These are phyloP conservation scores for Hydropsyche betteni DNA, from an alignment of 2,888 invertebrate genomes.

Conservation along the genomic window DNA sequence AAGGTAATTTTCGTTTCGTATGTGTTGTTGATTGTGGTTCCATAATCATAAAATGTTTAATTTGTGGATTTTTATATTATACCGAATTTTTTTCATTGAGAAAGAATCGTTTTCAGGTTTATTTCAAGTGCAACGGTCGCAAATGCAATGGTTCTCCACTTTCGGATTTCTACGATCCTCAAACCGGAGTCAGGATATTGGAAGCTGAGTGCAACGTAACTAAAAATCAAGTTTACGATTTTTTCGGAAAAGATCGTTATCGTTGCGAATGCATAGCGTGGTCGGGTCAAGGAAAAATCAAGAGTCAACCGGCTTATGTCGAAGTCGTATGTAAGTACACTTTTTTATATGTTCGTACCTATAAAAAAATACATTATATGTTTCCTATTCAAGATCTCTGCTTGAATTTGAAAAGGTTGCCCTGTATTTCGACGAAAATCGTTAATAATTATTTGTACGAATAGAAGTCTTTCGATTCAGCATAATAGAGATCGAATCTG, in stretches of 20 bases:
- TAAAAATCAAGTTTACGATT: slow-evolving; percentile 90
- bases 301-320: slow-evolving; percentile 87
- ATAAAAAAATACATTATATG: too few species aligned
- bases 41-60: background rate
- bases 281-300: slow-evolving; percentile 85
- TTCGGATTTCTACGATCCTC: slow-evolving; percentile 89
- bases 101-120: slow-evolving; percentile 65
- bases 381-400: too few species aligned
- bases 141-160: slow-evolving; percentile 73
- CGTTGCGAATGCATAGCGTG: slow-evolving; percentile 95
- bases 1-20: slow-evolving; percentile 62
- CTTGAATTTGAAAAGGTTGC: too few species aligned
- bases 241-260: slow-evolving; percentile 88
- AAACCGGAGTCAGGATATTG: slow-evolving; percentile 85
- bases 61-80: background rate
- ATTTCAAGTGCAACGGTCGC: slow-evolving; percentile 91
- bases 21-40: background rate
- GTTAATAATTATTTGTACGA: too few species aligned
- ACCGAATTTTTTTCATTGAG: background rate
- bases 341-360: background rate
- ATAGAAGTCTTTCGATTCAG: too few species aligned
- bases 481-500: too few species aligned
- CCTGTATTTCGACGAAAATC: too few species aligned
- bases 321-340: slow-evolving; percentile 92
- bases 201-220: slow-evolving; percentile 88